Base-by-base conservation (phyloP, 1,140 invertebrate genomes). In the Orchesella cincta region DNA sequence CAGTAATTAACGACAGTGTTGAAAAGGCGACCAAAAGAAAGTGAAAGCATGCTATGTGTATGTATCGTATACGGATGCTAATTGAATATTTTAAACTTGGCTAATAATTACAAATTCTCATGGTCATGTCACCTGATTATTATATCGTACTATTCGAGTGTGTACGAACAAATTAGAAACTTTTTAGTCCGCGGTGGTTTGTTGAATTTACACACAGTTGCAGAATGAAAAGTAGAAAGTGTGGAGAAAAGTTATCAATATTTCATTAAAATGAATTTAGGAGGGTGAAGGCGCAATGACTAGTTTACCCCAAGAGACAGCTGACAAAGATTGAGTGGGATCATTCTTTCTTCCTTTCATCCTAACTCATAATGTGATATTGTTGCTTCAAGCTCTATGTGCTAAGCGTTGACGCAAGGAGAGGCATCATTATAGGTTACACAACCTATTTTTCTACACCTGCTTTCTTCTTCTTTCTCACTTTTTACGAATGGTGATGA, bases 291-390 rank as follows among this genome's bases (percentile, higher is more conserved):
- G 14, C 23, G 52, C 3, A 26, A 14, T 62, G 3, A 12, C 5
- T 62, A 5, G 12, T 46, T 20, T 46, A 8, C 20, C 39, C 39
- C 39, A 46, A 46, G 39, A 46, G 39, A 46, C 39, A 23, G 2
- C 62, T 67, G 62, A 67, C 62, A 67, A 67, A 67, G 62, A 67
- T 33, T 5, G 62, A 67, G 62, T 67, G 31, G 62, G 31, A 29
- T 29, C 62, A 23, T 23, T 67, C 62, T 57, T 67, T 67, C 31
- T 31, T 67, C 62, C 62, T 1, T 67, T 67, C 23, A 18, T 26
- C 62, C 29, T 67, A 67, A 31, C 62, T 67, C 62, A 67, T 12
- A 23, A 31, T 12, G n/a, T 67, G 62, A 67, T 67, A 12, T 29
- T 67, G 62, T 67, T 67, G 62, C 54, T 62, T 28, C 23, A 3